A percentile compares a stretch with the other conserved stretches of the same genome.
Evolutionary conservation across 2,797 vertebrate genomes (phyloP).

Genomic region (Premnoplex brunnescens): DNA sequence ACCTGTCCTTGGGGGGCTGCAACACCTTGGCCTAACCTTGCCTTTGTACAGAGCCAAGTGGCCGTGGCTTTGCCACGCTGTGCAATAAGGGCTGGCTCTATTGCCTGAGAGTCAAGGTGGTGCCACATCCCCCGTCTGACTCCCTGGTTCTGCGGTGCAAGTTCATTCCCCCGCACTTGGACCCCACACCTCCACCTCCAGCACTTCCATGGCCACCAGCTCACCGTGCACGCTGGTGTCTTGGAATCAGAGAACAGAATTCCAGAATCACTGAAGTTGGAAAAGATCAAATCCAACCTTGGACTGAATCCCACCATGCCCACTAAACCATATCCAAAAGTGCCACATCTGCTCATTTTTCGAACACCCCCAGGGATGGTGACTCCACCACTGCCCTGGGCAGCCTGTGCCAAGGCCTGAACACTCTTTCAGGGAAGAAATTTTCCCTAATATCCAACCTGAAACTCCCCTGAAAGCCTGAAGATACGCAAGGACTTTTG

Average conservation of each 20-base stretch:
- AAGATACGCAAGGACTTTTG: background rate
- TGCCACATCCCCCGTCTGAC: rapidly evolving
- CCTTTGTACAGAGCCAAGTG: background rate
- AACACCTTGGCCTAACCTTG: background rate
- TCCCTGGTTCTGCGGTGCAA: background rate
- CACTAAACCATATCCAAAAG: background rate
- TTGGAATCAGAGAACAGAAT: background rate
- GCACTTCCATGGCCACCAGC: background rate
- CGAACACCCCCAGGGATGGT: background rate
- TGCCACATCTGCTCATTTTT: background rate
- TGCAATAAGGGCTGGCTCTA: rapidly evolving
- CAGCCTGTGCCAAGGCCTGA: background rate
- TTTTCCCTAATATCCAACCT: background rate
- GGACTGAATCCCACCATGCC: background rate
- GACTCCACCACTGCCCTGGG: background rate
- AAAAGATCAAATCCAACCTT: background rate
- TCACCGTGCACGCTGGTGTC: background rate
- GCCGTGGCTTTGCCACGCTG: background rate
- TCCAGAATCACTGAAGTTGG: background rate
- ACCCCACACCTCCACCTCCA: background rate
- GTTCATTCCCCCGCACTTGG: background rate
- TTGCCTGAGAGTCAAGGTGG: rapidly evolving
- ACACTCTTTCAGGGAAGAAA: background rate
- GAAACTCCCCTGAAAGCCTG: background rate
- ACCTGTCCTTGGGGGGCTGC: background rate